Evolutionary conservation across 2,113 vertebrate genomes (phyloP), one percentile per base, ranked within the genome.

Genomic region (Tor tambroides): DNA sequence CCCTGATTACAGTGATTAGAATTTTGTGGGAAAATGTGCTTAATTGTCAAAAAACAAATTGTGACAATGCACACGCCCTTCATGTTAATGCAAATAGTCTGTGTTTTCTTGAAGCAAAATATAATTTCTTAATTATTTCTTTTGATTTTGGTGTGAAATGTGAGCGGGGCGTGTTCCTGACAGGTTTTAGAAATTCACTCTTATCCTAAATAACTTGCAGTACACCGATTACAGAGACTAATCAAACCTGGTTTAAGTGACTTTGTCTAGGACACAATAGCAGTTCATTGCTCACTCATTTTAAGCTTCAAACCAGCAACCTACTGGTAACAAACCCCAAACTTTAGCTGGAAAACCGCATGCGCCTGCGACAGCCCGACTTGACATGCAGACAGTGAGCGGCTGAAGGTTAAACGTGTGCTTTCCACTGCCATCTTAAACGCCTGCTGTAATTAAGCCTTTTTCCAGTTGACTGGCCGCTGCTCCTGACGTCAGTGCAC

Each of bases 391-490:
- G 71, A 83, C 86, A 82, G 61, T 71, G 49, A 59, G 26, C 38
- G 74, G 46, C 74, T 75, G 74, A 75, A 83, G 78, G 85, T 90
- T 86, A 85, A 81, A 83, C 51, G 43, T 71, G 43, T 72, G 69
- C 84, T 63, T 87, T 59, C 81, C 87, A 65, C 72, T 23, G 63
- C 75, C 32, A 71, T 78, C 76, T 85, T 90, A 88, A 90, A 85
- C 63, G 23, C 51, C 41, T 3, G 72, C 87, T 83, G 86, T 92
- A 93, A 94, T 91, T 91, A 92, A 87, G 91, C 93, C 78, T 93
- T 94, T 94, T 92, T 46, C 91, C 88, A 89, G 92, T 87, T 87
- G 90, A 93, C 88, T 89, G 89, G 87, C 85, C 89, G 4, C 46
- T 84, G 82, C 72, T 43, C 86, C 85, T 76, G n/a, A n/a, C n/a